Conservation (phyloP, 2,113 vertebrate genomes). For the Hassar affinis region DNA sequence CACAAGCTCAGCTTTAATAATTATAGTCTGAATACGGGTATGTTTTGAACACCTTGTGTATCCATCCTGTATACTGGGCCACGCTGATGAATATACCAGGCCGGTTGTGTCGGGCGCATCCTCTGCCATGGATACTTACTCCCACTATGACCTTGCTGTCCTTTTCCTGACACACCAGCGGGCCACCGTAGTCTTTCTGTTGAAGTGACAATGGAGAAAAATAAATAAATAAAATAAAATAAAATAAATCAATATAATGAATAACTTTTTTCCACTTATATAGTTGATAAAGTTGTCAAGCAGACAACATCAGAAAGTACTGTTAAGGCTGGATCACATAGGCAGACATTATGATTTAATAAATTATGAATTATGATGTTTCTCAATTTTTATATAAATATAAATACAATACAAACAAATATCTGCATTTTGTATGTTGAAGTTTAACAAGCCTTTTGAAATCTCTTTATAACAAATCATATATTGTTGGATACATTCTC, state of each 20-base stretch:
- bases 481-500: neutral
- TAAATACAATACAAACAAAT: neutral
- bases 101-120: constrained; percentile 87
- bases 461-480: no score
- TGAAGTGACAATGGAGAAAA: constrained; percentile 45
- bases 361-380: no score
- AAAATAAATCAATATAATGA: no score
- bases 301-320: neutral
- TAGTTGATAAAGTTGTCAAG: neutral
- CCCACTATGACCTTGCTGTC: constrained; percentile 88
- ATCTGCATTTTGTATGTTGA: neutral
- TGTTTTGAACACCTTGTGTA: constrained; percentile 86
- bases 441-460: neutral
- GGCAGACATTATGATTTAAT: neutral
- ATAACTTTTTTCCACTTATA: neutral
- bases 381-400: neutral
- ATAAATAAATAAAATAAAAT: neutral
- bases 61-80: constrained; percentile 92
- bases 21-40: constrained; percentile 64
- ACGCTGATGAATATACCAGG: constrained; percentile 93
- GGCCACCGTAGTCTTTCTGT: constrained; percentile 94
- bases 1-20: constrained; percentile 47
- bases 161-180: constrained; percentile 91
- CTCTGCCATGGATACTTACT: constrained; percentile 90
- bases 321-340: neutral